Conservation (phyloP, 2,113 vertebrate species). For the Poecile atricapillus region DNA sequence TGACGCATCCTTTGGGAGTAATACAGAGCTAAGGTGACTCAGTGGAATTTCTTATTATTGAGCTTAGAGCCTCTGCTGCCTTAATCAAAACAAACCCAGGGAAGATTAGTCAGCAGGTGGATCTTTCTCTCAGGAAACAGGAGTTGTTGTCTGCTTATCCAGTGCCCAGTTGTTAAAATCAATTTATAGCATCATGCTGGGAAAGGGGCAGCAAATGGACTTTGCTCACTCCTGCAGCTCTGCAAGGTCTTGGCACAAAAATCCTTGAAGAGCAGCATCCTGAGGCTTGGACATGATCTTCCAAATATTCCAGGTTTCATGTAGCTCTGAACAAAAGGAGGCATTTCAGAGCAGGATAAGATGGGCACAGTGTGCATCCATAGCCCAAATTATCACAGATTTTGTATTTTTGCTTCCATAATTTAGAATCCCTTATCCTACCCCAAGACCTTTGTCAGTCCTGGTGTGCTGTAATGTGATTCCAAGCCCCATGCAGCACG, state of each 20-base stretch:
- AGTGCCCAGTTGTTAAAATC: background rate
- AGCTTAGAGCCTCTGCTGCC: background rate
- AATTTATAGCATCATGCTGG: accelerated
- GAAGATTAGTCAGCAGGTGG: background rate
- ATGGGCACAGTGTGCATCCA: accelerated
- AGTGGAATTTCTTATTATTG: constrained; percentile 15
- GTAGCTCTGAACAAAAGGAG: background rate
- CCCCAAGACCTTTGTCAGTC: background rate
- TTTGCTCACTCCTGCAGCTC: background rate
- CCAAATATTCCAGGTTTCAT: background rate
- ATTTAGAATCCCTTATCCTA: background rate
- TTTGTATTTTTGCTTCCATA: background rate
- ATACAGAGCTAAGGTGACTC: background rate
- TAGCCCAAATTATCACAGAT: too few species aligned
- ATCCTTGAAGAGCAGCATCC: background rate
- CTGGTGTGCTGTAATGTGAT: background rate
- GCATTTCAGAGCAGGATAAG: background rate
- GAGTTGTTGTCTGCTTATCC: background rate
- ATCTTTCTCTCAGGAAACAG: background rate
- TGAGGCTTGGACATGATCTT: accelerated
- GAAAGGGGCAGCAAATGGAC: background rate
- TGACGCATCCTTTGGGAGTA: background rate
- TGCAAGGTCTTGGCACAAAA: background rate
- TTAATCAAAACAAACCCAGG: background rate
- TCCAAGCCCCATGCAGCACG: too few species aligned